These are phyloP conservation scores for Cyprinus carpio DNA, from an alignment of 2,113 vertebrate species.

Conservation along the genomic window DNA sequence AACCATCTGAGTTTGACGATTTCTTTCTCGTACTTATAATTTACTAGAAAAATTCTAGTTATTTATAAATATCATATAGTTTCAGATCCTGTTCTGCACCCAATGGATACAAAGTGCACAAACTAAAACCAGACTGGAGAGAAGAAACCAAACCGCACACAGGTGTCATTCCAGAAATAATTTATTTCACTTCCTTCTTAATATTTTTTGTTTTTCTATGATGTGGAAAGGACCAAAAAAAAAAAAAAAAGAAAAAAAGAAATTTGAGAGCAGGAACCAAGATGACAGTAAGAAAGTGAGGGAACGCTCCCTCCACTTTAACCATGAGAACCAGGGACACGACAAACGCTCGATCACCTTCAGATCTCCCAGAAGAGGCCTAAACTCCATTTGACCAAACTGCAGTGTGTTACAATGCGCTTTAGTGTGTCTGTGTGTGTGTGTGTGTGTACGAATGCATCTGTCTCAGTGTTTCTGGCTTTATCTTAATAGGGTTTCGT, in stretches of 20 bases:
- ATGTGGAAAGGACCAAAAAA: conserved; percentile 73
- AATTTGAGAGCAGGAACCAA: conserved; percentile 75
- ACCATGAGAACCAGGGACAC: conserved; percentile 62
- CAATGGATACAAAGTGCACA: no score
- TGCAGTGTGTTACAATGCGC: conserved; percentile 40
- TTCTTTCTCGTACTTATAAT: no score
- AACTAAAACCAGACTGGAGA: neutral
- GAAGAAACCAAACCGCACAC: conserved; percentile 67
- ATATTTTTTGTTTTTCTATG: conserved; percentile 77
- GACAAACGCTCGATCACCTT: conserved; percentile 57
- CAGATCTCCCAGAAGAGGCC: conserved; percentile 30
- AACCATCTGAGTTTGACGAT: no score
- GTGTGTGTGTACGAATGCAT: conserved; percentile 48
- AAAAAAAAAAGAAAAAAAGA: conserved; percentile 46
- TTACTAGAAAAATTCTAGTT: no score
- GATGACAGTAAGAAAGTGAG: conserved; percentile 76
- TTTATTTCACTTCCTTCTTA: conserved; percentile 78
- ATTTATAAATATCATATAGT: no score
- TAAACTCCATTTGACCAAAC: conserved; percentile 20
- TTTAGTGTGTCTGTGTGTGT: conserved; percentile 32
- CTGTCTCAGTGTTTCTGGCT: conserved; percentile 63
- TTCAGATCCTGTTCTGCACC: neutral
- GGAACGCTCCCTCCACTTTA: conserved; percentile 59
- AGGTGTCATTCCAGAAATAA: conserved; percentile 74
- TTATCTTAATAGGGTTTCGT: conserved; percentile 61